These are phyloP conservation scores for Hypomecis atomaria DNA, from an alignment of 2,888 invertebrate species.

Conservation along the genomic window DNA sequence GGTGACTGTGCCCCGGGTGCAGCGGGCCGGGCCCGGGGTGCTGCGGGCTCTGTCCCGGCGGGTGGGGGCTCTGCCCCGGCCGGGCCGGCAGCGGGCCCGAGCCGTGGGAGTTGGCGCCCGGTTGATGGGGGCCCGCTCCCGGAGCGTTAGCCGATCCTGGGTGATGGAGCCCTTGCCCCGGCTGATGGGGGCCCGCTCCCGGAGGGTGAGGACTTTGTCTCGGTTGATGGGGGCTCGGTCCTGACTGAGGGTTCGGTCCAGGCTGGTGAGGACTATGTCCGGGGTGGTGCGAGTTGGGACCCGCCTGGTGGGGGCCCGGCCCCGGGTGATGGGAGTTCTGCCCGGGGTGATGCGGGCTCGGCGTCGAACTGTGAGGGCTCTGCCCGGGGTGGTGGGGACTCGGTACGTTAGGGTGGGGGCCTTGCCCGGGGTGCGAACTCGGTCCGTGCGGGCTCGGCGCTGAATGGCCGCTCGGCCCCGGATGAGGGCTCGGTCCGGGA, in stretches of 20 bases:
- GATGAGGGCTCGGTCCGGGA: not conserved
- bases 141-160: not conserved
- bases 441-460: not conserved
- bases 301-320: no score
- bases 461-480: not conserved
- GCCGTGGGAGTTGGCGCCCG: not conserved
- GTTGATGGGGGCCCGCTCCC: not conserved
- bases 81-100: not conserved
- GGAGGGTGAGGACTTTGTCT: constrained; percentile 5
- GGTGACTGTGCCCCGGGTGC: not conserved
- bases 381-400: constrained; percentile 1
- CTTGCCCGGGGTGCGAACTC: not conserved
- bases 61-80: not conserved
- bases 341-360: not conserved
- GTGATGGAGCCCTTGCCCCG: not conserved
- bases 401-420: not conserved
- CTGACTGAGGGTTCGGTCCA: not conserved
- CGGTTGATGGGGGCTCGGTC: not conserved
- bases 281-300: no score
- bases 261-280: not conserved
- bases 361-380: not conserved
- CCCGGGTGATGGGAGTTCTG: not conserved
- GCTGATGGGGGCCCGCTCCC: not conserved
- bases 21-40: not conserved
- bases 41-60: not conserved